Conservation (phyloP, 2,113 vertebrate genomes). For the Ceyx margarethae region DNA sequence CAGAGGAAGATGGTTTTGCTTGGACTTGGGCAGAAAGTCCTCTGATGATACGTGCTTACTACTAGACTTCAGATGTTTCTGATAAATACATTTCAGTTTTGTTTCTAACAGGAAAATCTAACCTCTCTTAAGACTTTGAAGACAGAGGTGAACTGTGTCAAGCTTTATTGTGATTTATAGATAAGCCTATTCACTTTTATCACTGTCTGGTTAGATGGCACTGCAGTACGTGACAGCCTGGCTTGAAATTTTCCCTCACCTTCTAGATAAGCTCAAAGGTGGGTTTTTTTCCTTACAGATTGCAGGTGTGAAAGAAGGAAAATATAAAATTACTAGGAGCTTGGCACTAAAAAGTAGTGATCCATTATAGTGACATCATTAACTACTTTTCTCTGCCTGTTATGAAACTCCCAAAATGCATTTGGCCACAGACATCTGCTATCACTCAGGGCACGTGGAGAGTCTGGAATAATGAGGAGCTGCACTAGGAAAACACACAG, state of each 20-base stretch:
- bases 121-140: neutral
- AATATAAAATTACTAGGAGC: neutral
- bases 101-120: constrained; percentile 15
- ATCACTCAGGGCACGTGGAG: neutral
- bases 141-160: constrained; percentile 31
- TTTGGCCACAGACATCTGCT: neutral
- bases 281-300: neutral
- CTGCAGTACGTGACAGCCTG: neutral
- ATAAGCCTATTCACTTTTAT: constrained; percentile 2
- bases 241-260: neutral
- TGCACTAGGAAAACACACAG: neutral
- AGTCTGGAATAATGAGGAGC: constrained; percentile 7
- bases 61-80: neutral
- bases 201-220: constrained; percentile 10
- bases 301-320: neutral
- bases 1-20: neutral
- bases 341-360: neutral
- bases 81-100: constrained; percentile 1
- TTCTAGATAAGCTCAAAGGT: neutral
- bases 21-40: neutral
- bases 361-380: constrained; percentile 21
- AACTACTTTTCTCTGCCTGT: neutral
- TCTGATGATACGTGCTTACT: neutral
- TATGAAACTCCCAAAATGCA: neutral
- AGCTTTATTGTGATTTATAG: constrained; percentile 40